A percentile compares a stretch with the other conserved stretches of the same genome.
These are phyloP conservation scores for Podarcis siculus DNA, from an alignment of 2,797 vertebrate genomes.

Conservation along the genomic window DNA sequence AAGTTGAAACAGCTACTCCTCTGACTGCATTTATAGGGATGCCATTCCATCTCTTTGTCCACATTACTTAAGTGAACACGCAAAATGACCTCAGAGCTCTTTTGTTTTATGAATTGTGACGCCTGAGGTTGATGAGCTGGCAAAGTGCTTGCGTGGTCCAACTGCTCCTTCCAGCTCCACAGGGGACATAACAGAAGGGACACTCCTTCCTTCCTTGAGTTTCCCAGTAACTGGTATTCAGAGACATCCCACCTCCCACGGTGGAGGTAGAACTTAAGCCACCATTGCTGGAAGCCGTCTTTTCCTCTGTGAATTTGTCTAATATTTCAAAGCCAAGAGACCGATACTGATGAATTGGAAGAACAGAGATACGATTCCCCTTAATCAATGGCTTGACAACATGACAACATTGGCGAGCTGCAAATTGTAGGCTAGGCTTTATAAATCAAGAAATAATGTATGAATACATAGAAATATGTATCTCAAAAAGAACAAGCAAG, in stretches of 20 bases:
- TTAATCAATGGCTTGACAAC: too few species aligned
- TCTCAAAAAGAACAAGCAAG: neutral
- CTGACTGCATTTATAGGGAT: slow-evolving; percentile 62
- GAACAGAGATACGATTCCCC: too few species aligned
- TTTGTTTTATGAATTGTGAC: accelerated
- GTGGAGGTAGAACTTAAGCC: too few species aligned
- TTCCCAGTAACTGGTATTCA: too few species aligned
- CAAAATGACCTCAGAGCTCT: too few species aligned
- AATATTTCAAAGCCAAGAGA: too few species aligned
- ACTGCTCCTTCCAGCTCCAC: slow-evolving; percentile 61
- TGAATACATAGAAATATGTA: neutral
- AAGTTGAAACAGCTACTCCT: neutral
- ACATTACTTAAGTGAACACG: neutral
- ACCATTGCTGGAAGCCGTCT: too few species aligned
- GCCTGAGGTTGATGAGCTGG: slow-evolving; percentile 62
- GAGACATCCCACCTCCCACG: too few species aligned
- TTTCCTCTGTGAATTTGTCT: too few species aligned
- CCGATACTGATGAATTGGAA: too few species aligned
- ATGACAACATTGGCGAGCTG: neutral
- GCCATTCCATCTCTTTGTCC: accelerated
- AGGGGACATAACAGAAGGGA: slow-evolving; percentile 54
- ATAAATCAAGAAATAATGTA: neutral
- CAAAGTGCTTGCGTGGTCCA: slow-evolving; percentile 41
- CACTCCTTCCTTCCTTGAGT: neutral
- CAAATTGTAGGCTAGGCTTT: neutral